Evolutionary conservation across 2,888 invertebrate genomes (phyloP).

Genomic region (Heteromyza rotundicornis): DNA sequence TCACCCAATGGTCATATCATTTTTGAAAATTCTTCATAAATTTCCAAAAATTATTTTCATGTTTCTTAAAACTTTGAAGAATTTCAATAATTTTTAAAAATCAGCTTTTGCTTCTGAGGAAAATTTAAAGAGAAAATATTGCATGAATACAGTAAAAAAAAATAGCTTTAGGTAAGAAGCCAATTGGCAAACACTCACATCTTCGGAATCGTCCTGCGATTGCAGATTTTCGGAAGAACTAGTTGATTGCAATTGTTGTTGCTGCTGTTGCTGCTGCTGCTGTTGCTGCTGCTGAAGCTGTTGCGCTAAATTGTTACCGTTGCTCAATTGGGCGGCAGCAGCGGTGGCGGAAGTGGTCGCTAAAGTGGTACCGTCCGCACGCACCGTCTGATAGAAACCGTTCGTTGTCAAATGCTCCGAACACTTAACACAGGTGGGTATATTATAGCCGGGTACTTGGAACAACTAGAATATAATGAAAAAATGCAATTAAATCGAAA

Average conservation of each 20-base stretch:
- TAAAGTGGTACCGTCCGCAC: conserved; percentile 42
- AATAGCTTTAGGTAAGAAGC: too few species aligned
- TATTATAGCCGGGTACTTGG: conserved; percentile 63
- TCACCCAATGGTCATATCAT: too few species aligned
- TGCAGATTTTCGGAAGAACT: conserved; percentile 60
- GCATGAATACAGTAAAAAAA: neutral
- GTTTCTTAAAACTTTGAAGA: neutral
- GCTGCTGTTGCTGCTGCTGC: conserved; percentile 44
- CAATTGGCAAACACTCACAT: conserved; percentile 53
- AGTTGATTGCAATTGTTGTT: conserved; percentile 54
- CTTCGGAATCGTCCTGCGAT: conserved; percentile 59
- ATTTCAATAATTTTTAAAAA: neutral
- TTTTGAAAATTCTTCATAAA: too few species aligned
- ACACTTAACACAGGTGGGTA: conserved; percentile 63
- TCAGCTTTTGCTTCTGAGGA: too few species aligned
- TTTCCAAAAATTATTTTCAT: too few species aligned
- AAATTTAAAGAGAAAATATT: too few species aligned
- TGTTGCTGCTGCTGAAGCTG: conserved; percentile 31
- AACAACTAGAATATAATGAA: conserved; percentile 50
- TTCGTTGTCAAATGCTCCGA: conserved; percentile 62
- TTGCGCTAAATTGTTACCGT: conserved; percentile 28
- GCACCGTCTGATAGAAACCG: conserved; percentile 59
- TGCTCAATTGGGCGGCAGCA: conserved; percentile 41
- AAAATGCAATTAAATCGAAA: conserved; percentile 8
- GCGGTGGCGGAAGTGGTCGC: conserved; percentile 46